Percentiles rank a stretch among this genome's conserved stretches.
Conservation (phyloP, 2,888 invertebrate genomes). For the Hirtodrosophila cameraria region DNA sequence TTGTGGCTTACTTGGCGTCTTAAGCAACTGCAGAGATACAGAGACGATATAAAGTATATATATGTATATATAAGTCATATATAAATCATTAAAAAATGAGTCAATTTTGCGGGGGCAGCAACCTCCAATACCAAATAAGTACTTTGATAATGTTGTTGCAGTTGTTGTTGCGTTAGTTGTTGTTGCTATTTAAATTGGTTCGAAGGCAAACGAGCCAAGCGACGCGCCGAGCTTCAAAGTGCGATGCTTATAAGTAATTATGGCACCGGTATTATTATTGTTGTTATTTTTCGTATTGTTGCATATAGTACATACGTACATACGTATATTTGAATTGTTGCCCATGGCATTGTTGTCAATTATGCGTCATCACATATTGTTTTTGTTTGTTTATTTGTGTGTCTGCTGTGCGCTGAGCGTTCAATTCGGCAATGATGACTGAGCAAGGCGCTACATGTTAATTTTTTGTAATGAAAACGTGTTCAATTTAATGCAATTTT, state of each 20-base stretch:
- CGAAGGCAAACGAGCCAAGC: constrained; percentile 49
- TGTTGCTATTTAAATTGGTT: constrained; percentile 44
- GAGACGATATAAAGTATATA: constrained; percentile 11
- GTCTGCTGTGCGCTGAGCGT: constrained; percentile 2
- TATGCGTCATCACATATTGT: constrained; percentile 47
- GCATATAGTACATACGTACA: constrained; percentile 11
- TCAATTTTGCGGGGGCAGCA: constrained; percentile 69
- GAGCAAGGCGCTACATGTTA: constrained; percentile 19
- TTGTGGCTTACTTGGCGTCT: constrained; percentile 9
- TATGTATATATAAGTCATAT: constrained; percentile 20
- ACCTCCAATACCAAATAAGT: constrained; percentile 67
- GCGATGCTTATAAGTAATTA: constrained; percentile 31
- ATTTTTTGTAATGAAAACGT: neutral
- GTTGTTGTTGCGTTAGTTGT: constrained; percentile 13
- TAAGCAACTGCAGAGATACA: constrained; percentile 5
- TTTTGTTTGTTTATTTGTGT: constrained; percentile 3
- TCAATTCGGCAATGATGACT: constrained; percentile 13
- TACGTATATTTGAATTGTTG: constrained; percentile 15
- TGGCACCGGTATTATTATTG: constrained; percentile 30
- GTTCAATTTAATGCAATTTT: neutral
- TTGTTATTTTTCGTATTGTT: constrained; percentile 21
- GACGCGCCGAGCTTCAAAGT: constrained; percentile 18
- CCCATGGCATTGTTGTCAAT: constrained; percentile 44
- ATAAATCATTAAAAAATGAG: constrained; percentile 33
- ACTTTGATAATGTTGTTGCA: constrained; percentile 15